Evolutionary conservation across 2,888 invertebrate genomes (phyloP).

Genomic region (Cinara cedri): DNA sequence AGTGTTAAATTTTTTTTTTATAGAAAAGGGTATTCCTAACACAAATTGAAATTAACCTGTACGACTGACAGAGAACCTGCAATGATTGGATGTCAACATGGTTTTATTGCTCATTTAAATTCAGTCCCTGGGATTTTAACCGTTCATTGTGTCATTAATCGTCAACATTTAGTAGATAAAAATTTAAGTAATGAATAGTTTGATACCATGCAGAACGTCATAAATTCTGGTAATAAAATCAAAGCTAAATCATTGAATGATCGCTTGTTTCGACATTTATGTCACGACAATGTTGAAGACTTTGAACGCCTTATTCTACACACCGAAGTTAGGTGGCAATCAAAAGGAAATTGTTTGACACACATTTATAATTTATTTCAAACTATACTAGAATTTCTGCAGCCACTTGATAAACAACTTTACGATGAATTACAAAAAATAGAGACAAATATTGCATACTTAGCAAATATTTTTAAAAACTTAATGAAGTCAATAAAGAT

Average conservation of each 20-base stretch:
- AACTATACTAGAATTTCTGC: conserved; percentile 59
- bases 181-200: conserved; percentile 58
- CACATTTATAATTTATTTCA: conserved; percentile 60
- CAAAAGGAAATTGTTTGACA: conserved; percentile 57
- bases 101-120: conserved; percentile 54
- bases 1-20: conserved; percentile 27
- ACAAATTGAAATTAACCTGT: conserved; percentile 34
- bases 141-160: conserved; percentile 58
- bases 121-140: conserved; percentile 45
- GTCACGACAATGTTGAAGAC: conserved; percentile 50
- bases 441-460: conserved; percentile 61
- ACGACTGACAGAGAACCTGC: conserved; percentile 53
- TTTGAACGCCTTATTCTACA: not conserved
- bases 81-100: conserved; percentile 52
- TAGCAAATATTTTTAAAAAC: conserved; percentile 61
- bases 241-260: too few species aligned
- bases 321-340: not conserved
- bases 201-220: conserved; percentile 58
- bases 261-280: conserved; percentile 7
- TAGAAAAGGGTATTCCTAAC: conserved; percentile 32
- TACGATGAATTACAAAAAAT: conserved; percentile 61
- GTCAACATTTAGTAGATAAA: conserved; percentile 59
- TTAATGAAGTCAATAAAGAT: conserved; percentile 60
- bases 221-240: conserved; percentile 58
- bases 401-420: conserved; percentile 58